A percentile compares a stretch with the other conserved stretches of the same genome.
These are phyloP conservation scores for Decapterus maruadsi DNA, from an alignment of 2,797 vertebrate species.

Conservation along the genomic window DNA sequence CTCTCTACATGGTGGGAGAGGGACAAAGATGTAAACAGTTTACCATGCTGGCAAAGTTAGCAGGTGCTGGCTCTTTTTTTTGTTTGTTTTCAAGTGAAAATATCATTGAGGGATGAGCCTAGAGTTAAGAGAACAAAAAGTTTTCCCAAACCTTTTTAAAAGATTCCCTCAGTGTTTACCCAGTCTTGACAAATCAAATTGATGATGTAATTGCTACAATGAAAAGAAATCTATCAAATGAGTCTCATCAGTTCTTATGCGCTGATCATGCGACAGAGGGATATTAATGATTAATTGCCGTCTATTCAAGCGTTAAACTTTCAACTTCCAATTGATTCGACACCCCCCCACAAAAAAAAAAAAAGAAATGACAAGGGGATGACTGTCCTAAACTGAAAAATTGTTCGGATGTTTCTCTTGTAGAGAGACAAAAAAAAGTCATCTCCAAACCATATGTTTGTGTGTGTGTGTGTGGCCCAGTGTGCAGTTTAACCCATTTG, in stretches of 20 bases:
- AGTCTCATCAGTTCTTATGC: background rate
- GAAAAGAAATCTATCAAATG: background rate
- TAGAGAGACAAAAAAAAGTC: slow-evolving; percentile 35
- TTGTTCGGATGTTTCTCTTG: slow-evolving; percentile 46
- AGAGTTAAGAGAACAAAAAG: no score
- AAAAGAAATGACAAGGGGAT: slow-evolving; percentile 25
- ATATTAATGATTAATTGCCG: background rate
- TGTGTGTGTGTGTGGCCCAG: slow-evolving; percentile 26
- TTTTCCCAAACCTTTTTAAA: background rate
- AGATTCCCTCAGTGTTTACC: background rate
- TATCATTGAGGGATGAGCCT: background rate
- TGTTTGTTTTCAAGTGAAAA: background rate
- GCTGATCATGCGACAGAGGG: background rate
- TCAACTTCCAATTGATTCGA: slow-evolving; percentile 18
- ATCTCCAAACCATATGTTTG: slow-evolving; percentile 42
- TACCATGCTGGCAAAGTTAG: background rate
- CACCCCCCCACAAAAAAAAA: no score
- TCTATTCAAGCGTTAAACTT: slow-evolving; percentile 12
- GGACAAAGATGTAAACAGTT: slow-evolving; percentile 7
- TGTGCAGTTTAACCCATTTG: slow-evolving; percentile 45
- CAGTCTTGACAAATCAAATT: background rate
- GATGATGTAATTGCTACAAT: background rate
- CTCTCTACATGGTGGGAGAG: slow-evolving; percentile 13
- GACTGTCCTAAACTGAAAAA: slow-evolving; percentile 38
- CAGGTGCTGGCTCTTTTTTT: background rate